These are phyloP conservation scores for Crambe crambe DNA, from an alignment of 37 sponge, comb jelly and placozoan species.

Conservation along the genomic window DNA sequence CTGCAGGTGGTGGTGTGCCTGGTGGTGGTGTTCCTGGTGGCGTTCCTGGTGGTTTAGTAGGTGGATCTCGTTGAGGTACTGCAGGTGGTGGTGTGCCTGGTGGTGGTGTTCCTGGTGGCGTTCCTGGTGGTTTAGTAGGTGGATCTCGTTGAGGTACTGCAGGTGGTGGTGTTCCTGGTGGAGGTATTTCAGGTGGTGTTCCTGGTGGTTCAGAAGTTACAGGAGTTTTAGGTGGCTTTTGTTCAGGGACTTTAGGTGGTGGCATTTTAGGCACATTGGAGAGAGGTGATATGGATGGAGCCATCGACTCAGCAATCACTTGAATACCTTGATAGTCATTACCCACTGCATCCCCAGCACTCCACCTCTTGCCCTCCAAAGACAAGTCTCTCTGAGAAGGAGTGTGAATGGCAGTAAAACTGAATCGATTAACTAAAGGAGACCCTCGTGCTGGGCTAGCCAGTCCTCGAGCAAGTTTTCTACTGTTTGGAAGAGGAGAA, in stretches of 20 bases:
- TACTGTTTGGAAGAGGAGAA: not conserved
- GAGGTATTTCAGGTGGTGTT: not conserved
- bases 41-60: conserved; percentile 1
- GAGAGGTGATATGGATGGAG: not conserved
- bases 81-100: conserved; percentile 6
- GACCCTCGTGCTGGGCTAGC: not conserved
- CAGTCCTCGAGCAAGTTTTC: not conserved
- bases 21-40: not conserved
- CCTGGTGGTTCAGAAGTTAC: conserved; percentile 1
- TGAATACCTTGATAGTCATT: not conserved
- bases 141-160: conserved; percentile 2
- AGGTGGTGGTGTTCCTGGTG: not conserved
- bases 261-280: not conserved
- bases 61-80: conserved; percentile 7
- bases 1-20: conserved; percentile 24
- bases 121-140: conserved; percentile 3
- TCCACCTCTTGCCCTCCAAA: conserved; percentile 14
- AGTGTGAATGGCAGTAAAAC: not conserved
- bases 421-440: not conserved
- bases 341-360: not conserved
- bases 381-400: not conserved
- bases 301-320: not conserved
- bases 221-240: not conserved
- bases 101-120: not conserved
- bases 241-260: not conserved